These are phyloP conservation scores for Formica aserva DNA, from an alignment of 2,888 invertebrate genomes.

Conservation along the genomic window DNA sequence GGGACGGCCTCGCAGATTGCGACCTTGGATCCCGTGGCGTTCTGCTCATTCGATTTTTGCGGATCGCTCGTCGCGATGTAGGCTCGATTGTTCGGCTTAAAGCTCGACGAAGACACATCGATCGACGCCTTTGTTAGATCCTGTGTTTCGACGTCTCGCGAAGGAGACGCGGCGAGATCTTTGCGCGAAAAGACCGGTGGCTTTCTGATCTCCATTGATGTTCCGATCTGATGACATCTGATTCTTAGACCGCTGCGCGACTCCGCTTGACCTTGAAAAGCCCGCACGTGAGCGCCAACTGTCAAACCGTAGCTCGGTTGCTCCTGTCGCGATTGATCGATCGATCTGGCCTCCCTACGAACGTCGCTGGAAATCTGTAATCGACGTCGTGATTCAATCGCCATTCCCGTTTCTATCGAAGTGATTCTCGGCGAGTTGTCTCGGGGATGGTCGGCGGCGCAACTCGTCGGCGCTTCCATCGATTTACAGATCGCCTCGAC, in stretches of 20 bases:
- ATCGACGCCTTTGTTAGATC: constrained; percentile 54
- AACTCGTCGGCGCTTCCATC: constrained; percentile 64
- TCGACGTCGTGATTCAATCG: constrained; percentile 50
- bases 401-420: constrained; percentile 10
- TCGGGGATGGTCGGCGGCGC: constrained; percentile 57
- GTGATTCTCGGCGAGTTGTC: constrained; percentile 45
- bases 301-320: constrained; percentile 63
- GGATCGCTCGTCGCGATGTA: constrained; percentile 61
- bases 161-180: constrained; percentile 41
- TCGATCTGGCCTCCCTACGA: constrained; percentile 39
- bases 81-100: constrained; percentile 77
- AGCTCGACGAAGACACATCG: constrained; percentile 73
- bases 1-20: constrained; percentile 57
- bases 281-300: constrained; percentile 72
- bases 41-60: constrained; percentile 72
- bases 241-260: constrained; percentile 57
- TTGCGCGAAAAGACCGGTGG: constrained; percentile 75
- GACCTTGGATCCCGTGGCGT: constrained; percentile 56
- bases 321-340: constrained; percentile 63
- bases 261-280: constrained; percentile 71
- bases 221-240: constrained; percentile 55
- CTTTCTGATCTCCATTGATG: constrained; percentile 69
- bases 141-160: constrained; percentile 75
- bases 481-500: constrained; percentile 69
- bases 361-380: constrained; percentile 17